Conservation (phyloP, 2,888 invertebrate genomes). For the Sesia bembeciformis region DNA sequence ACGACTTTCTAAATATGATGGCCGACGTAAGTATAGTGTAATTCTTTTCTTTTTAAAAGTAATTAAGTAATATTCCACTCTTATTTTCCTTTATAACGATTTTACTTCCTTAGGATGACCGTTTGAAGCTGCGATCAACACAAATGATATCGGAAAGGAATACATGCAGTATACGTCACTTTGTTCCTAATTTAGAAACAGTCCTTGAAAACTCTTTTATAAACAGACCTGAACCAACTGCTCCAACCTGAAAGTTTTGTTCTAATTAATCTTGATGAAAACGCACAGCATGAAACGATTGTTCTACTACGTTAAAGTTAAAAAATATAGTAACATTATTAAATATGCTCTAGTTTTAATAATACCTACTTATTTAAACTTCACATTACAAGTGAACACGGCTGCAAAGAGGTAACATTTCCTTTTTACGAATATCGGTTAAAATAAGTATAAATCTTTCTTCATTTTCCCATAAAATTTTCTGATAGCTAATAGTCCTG, state of each 20-base stretch:
- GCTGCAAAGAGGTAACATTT: slow-evolving; percentile 34
- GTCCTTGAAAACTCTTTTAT: slow-evolving; percentile 23
- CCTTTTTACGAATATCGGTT: neutral
- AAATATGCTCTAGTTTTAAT: too few species aligned
- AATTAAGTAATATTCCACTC: too few species aligned
- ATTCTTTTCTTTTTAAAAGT: too few species aligned
- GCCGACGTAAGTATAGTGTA: slow-evolving; percentile 37
- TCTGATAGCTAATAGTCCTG: neutral
- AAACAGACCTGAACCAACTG: slow-evolving; percentile 28
- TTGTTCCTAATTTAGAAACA: slow-evolving; percentile 28
- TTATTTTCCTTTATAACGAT: neutral
- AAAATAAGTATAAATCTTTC: slow-evolving; percentile 26
- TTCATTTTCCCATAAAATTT: slow-evolving; percentile 39
- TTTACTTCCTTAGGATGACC: neutral
- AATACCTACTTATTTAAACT: neutral
- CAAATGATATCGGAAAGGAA: neutral
- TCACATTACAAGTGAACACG: slow-evolving; percentile 47
- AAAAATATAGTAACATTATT: too few species aligned
- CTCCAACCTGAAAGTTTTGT: slow-evolving; percentile 16
- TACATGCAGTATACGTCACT: neutral
- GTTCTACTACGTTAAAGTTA: too few species aligned
- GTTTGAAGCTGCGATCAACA: neutral
- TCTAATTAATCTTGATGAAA: neutral
- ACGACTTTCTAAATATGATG: slow-evolving; percentile 56
- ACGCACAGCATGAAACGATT: too few species aligned